Evolutionary conservation across 1,140 invertebrate species (phyloP).

Genomic region (Trichonephila clavipes): DNA sequence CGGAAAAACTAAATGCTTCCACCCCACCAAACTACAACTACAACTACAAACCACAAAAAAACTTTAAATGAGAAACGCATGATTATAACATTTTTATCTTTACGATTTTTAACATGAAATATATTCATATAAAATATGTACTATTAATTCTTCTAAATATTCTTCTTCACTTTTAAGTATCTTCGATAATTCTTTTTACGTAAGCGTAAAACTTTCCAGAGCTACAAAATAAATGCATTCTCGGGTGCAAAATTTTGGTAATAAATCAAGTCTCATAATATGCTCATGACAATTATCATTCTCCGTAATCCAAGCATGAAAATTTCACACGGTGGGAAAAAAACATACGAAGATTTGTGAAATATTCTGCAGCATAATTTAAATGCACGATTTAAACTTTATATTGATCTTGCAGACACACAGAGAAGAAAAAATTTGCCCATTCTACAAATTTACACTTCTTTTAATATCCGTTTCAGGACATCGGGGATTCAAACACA

Average conservation of each 20-base stretch:
- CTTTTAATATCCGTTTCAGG: conserved; percentile 47
- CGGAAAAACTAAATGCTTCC: too few relatives aligned
- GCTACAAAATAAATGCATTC: not conserved
- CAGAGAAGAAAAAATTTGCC: not conserved
- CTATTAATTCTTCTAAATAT: not conserved
- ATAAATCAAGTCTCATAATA: not conserved
- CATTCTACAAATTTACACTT: conserved; percentile 22
- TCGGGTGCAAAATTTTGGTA: not conserved
- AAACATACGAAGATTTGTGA: not conserved
- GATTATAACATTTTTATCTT: too few relatives aligned
- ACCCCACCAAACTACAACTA: too few relatives aligned
- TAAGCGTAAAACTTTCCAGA: not conserved
- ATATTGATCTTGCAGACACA: not conserved
- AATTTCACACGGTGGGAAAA: not conserved
- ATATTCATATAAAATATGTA: too few relatives aligned
- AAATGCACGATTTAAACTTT: conserved; percentile 25
- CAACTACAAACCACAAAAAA: too few relatives aligned
- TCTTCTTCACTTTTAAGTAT: not conserved
- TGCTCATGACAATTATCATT: not conserved
- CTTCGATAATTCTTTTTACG: not conserved
- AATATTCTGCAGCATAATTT: conserved; percentile 8
- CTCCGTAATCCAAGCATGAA: not conserved
- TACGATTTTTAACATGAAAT: too few relatives aligned
- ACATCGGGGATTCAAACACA: conserved; percentile 9
- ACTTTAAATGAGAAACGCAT: too few relatives aligned